Percentiles rank a stretch among this genome's conserved stretches.
Conservation (phyloP, 2,113 vertebrate species). For the Mormyrus iriodes region DNA sequence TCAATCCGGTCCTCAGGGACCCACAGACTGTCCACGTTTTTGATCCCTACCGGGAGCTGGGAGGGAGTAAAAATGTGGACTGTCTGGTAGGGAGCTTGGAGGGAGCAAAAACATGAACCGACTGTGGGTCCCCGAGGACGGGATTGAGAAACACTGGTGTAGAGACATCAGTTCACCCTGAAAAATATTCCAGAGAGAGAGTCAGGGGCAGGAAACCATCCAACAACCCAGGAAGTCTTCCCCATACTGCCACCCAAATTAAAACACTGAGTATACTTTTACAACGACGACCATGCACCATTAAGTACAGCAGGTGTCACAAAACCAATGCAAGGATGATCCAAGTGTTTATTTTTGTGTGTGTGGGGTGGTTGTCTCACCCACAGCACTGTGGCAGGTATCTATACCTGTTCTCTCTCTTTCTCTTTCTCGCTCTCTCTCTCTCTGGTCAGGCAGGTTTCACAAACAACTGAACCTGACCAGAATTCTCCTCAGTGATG, state of each 20-base stretch:
- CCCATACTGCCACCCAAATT: neutral
- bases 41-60: neutral
- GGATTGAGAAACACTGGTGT: neutral
- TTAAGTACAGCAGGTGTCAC: neutral
- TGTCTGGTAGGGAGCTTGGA: neutral
- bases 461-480: neutral
- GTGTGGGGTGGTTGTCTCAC: slow-evolving; percentile 2
- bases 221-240: neutral
- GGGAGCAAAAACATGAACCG: neutral
- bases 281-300: neutral
- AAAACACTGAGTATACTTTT: neutral
- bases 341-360: neutral
- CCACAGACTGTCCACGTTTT: neutral
- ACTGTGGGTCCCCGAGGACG: neutral
- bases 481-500: neutral
- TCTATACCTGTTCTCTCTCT: neutral
- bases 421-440: neutral
- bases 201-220: neutral
- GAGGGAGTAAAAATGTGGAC: neutral
- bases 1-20: neutral
- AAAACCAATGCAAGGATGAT: neutral
- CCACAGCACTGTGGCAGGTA: neutral
- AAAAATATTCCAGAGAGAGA: neutral
- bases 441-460: neutral
- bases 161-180: neutral